phyloP scores from a whole-genome alignment of 2,888 invertebrate genomes.

The Drepana falcataria region DNA sequence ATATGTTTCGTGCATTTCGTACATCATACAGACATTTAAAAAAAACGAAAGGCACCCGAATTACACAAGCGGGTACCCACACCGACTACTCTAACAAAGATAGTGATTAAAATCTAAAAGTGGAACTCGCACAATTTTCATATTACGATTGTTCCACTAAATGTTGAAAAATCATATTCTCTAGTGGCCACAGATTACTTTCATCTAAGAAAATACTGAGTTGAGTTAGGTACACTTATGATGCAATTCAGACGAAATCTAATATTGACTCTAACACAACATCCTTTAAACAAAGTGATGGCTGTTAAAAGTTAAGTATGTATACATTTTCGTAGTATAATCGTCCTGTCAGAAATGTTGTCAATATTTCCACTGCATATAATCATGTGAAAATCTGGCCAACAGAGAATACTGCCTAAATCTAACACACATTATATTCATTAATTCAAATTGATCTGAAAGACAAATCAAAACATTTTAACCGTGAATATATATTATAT shows the following conservation, averaged over 20 bases:
- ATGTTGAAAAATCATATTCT: constrained; percentile 37
- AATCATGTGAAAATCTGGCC: constrained; percentile 22
- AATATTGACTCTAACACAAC: neutral
- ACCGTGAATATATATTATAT: constrained; percentile 14
- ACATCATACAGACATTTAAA: constrained; percentile 86
- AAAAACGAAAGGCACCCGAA: constrained; percentile 76
- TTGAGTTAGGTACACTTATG: neutral
- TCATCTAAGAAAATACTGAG: constrained; percentile 10
- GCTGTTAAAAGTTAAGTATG: too few relatives aligned
- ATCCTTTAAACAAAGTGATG: neutral
- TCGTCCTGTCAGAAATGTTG: too few relatives aligned
- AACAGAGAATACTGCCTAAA: constrained; percentile 46
- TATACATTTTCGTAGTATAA: neutral
- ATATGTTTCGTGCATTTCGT: constrained; percentile 93
- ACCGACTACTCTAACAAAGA: constrained; percentile 78
- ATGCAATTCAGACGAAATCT: neutral
- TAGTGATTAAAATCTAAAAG: constrained; percentile 70
- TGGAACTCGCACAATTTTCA: constrained; percentile 46
- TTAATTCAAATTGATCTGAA: constrained; percentile 65
- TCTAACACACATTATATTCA: constrained; percentile 55
- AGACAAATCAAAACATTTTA: constrained; percentile 57
- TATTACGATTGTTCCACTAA: constrained; percentile 42
- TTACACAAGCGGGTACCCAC: constrained; percentile 75
- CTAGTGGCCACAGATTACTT: constrained; percentile 36
- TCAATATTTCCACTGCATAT: neutral